A percentile compares a stretch with the other conserved stretches of the same genome.
Conservation (phyloP, 2,797 vertebrate genomes). For the Pipistrellus nathusii region DNA sequence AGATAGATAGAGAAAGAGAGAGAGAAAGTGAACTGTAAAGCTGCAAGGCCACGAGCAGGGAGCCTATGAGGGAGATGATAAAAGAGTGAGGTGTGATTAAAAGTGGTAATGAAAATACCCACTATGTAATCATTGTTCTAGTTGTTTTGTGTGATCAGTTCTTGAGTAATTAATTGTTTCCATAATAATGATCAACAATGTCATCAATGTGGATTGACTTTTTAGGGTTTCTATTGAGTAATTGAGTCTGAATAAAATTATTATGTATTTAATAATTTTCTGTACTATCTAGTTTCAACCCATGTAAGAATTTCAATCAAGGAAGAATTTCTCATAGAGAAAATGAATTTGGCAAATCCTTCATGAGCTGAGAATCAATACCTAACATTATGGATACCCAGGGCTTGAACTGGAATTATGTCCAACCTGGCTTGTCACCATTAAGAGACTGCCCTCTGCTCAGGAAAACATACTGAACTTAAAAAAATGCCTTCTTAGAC, state of each 20-base stretch:
- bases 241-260: slow-evolving; percentile 20
- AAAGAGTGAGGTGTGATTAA: not conserved
- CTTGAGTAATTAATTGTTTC: slow-evolving; percentile 6
- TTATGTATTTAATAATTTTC: not conserved
- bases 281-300: not conserved
- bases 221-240: slow-evolving; percentile 13
- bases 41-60: not conserved
- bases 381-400: not conserved
- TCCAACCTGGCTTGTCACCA: not conserved
- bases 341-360: slow-evolving; percentile 19
- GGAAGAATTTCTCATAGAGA: not conserved
- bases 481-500: not conserved
- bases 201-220: not conserved
- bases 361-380: not conserved
- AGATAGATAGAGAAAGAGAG: not conserved
- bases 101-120: not conserved
- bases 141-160: not conserved
- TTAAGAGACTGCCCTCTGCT: not conserved
- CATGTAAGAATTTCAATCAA: not conserved
- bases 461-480: slow-evolving; percentile 8
- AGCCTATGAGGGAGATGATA: not conserved
- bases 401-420: not conserved
- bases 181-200: not conserved
- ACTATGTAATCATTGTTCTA: not conserved
- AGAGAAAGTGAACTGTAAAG: not conserved